phyloP scores from a whole-genome alignment of 2,797 vertebrate species.

The Sebastolobus alascanus region DNA sequence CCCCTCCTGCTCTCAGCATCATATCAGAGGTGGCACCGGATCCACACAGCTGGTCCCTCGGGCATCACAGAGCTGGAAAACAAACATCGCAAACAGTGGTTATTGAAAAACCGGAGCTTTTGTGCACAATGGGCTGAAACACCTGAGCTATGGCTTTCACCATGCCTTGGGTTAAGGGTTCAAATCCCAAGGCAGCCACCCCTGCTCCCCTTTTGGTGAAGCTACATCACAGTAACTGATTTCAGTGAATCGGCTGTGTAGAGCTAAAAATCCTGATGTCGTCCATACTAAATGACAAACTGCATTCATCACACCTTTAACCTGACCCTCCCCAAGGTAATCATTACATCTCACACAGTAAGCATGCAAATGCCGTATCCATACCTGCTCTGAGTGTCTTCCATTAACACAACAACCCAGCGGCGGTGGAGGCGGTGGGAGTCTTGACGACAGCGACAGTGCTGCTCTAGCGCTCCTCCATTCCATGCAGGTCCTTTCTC shows the following conservation, averaged over 20 bases:
- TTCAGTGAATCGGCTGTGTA: neutral
- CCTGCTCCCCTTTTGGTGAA: neutral
- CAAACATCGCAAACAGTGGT: neutral
- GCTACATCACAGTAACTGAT: neutral
- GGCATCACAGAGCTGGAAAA: slow-evolving; percentile 59
- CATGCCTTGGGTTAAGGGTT: slow-evolving; percentile 14
- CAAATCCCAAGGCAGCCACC: slow-evolving; percentile 1
- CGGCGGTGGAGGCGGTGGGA: slow-evolving; percentile 28
- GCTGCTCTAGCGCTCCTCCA: slow-evolving; percentile 64
- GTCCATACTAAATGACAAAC: neutral
- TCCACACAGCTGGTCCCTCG: slow-evolving; percentile 62
- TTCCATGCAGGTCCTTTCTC: slow-evolving; percentile 67
- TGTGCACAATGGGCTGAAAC: neutral
- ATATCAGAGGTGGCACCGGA: slow-evolving; percentile 72
- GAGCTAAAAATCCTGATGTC: neutral
- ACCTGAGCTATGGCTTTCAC: neutral
- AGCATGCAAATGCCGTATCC: slow-evolving; percentile 25
- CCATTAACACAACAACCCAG: slow-evolving; percentile 52
- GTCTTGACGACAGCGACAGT: slow-evolving; percentile 51
- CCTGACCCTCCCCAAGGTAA: slow-evolving; percentile 25
- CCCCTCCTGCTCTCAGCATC: slow-evolving; percentile 79
- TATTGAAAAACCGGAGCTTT: neutral
- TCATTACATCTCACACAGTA: slow-evolving; percentile 15
- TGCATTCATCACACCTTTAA: slow-evolving; percentile 29
- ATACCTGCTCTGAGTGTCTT: slow-evolving; percentile 54